These are phyloP conservation scores for Danio albolineatus DNA, from an alignment of 2,797 vertebrate species.

Conservation along the genomic window DNA sequence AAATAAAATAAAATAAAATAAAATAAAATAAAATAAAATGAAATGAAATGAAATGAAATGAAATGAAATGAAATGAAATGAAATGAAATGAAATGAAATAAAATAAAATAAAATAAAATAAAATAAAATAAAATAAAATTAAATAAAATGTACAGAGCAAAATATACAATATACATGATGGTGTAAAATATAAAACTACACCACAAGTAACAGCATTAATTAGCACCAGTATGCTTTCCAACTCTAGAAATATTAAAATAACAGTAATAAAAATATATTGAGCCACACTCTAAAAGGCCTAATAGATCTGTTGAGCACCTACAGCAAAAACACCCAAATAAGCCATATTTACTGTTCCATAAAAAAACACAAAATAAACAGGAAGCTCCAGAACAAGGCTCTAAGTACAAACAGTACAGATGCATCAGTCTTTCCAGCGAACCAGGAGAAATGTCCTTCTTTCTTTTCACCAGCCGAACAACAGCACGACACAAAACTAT, in stretches of 20 bases:
- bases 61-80: not conserved
- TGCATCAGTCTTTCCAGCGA: not conserved
- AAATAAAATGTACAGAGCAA: too few species aligned
- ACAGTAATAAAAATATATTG: too few species aligned
- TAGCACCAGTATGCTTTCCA: too few species aligned
- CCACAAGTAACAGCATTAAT: too few species aligned
- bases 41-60: too few species aligned
- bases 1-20: not conserved
- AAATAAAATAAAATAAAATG: not conserved
- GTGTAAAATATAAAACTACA: too few species aligned
- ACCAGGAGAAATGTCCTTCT: constrained; percentile 13
- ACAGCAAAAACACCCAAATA: not conserved
- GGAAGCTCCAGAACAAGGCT: not conserved
- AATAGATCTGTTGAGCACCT: not conserved
- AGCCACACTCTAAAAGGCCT: not conserved
- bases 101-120: constrained; percentile 1
- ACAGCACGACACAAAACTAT: constrained; percentile 5
- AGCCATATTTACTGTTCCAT: not conserved
- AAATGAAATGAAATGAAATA: not conserved
- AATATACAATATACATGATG: too few species aligned
- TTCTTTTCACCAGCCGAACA: constrained; percentile 4
- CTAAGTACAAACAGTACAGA: constrained; percentile 8
- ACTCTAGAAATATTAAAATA: too few species aligned
- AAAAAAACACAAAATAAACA: constrained; percentile 22
- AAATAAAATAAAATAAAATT: too few species aligned